Percentiles rank a stretch among this genome's conserved stretches.
Evolutionary conservation across 2,888 invertebrate genomes (phyloP).

Genomic region (Acleris holmiana): DNA sequence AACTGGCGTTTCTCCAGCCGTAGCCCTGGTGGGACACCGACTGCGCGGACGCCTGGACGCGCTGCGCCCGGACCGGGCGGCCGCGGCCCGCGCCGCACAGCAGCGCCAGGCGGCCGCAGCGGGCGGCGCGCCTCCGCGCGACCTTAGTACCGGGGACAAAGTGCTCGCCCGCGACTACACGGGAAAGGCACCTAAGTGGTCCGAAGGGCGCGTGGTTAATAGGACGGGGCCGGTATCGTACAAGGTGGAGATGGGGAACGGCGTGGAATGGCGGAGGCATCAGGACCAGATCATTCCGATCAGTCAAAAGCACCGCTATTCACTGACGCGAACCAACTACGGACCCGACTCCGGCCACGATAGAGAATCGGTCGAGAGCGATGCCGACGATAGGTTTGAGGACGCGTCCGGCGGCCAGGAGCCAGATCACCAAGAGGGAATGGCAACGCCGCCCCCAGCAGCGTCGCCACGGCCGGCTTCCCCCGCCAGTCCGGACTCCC

Average conservation of each 20-base stretch:
- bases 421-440: too few relatives aligned
- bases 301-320: slow-evolving; percentile 5
- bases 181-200: slow-evolving; percentile 11
- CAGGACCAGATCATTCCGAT: slow-evolving; percentile 16
- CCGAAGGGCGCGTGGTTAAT: slow-evolving; percentile 7
- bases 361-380: background rate
- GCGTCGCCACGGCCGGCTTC: too few relatives aligned
- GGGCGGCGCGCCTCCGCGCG: background rate
- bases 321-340: slow-evolving; percentile 1
- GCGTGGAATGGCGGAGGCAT: slow-evolving; percentile 13
- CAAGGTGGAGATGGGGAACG: slow-evolving; percentile 6
- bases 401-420: slow-evolving; percentile 7
- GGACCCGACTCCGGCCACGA: background rate
- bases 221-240: slow-evolving; percentile 25
- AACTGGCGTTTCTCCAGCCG: slow-evolving; percentile 40
- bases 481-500: too few relatives aligned
- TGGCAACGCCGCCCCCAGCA: too few relatives aligned
- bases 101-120: background rate
- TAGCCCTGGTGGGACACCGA: slow-evolving; percentile 34
- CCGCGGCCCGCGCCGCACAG: background rate
- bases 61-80: slow-evolving; percentile 15
- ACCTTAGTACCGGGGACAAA: background rate
- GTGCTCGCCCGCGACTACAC: slow-evolving; percentile 25
- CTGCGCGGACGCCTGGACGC: slow-evolving; percentile 15
- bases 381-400: slow-evolving; percentile 8